These are phyloP conservation scores for Pristionchus arcanus DNA, from an alignment of 2,888 invertebrate species.

Conservation along the genomic window DNA sequence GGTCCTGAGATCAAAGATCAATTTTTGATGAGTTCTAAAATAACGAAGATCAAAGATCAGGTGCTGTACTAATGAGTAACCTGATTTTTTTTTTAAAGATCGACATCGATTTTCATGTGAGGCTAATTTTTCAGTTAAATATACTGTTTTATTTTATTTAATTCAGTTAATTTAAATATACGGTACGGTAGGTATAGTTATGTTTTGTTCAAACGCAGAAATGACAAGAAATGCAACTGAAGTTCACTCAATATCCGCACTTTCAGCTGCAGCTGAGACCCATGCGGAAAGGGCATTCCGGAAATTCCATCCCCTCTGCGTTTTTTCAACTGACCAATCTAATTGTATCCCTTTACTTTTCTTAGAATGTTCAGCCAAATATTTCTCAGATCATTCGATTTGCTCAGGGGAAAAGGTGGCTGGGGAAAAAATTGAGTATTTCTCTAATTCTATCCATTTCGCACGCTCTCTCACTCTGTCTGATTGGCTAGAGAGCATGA, in stretches of 20 bases:
- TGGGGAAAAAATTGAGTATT: background rate
- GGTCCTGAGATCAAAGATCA: constrained; percentile 28
- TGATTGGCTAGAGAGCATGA: background rate
- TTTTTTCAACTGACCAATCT: background rate
- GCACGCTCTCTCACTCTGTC: background rate
- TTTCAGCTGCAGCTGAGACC: background rate
- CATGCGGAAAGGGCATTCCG: background rate
- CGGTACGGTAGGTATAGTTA: no score
- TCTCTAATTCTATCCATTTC: background rate
- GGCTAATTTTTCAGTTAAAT: no score
- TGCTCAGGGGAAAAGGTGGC: background rate
- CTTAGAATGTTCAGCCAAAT: no score
- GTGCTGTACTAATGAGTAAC: no score
- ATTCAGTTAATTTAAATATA: no score
- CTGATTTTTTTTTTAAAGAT: no score
- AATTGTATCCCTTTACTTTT: background rate
- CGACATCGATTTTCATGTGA: no score
- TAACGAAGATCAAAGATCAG: no score
- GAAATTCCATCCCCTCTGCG: background rate
- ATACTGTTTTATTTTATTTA: no score
- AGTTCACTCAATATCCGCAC: background rate
- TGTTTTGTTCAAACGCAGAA: background rate
- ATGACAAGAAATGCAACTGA: background rate
- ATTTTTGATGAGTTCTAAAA: background rate
- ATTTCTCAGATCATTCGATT: background rate